Conservation (phyloP, 2,797 vertebrate species). For the Acanthurus lineatus region DNA sequence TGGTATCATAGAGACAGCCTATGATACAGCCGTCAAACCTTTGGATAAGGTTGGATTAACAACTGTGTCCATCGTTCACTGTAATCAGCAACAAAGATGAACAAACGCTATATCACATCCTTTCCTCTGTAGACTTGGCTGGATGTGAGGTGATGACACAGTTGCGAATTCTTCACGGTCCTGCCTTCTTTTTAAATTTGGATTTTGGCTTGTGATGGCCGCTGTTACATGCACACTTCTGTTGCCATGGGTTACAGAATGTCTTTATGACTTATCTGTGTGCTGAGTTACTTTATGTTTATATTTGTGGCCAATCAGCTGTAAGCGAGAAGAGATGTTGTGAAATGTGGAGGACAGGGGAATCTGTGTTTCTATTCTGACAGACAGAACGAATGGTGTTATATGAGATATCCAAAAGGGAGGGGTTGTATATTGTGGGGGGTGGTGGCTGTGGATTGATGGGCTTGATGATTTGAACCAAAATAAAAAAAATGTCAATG, state of each 20-base stretch:
- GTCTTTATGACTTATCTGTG: constrained; percentile 47
- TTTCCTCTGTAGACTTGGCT: constrained; percentile 10
- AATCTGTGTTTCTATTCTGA: constrained; percentile 16
- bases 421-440: constrained; percentile 18
- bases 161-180: constrained; percentile 28
- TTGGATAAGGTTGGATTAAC: constrained; percentile 47
- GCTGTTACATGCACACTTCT: constrained; percentile 49
- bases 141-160: constrained; percentile 45
- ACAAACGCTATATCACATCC: constrained; percentile 3
- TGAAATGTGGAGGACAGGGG: constrained; percentile 42
- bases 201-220: constrained; percentile 60
- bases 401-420: constrained; percentile 13
- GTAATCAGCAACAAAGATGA: constrained; percentile 30
- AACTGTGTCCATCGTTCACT: constrained; percentile 45
- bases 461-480: constrained; percentile 52
- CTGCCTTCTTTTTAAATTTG: constrained; percentile 54
- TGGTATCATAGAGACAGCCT: constrained; percentile 44
- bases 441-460: constrained; percentile 16
- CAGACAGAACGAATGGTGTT: constrained; percentile 33
- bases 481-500: constrained; percentile 51
- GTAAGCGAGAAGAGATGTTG: constrained; percentile 24
- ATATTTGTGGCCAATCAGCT: constrained; percentile 54
- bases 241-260: constrained; percentile 42
- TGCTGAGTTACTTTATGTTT: constrained; percentile 60
- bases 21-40: constrained; percentile 41